Evolutionary conservation across 2,113 vertebrate genomes (phyloP).

Genomic region (Rhipidura dahli): DNA sequence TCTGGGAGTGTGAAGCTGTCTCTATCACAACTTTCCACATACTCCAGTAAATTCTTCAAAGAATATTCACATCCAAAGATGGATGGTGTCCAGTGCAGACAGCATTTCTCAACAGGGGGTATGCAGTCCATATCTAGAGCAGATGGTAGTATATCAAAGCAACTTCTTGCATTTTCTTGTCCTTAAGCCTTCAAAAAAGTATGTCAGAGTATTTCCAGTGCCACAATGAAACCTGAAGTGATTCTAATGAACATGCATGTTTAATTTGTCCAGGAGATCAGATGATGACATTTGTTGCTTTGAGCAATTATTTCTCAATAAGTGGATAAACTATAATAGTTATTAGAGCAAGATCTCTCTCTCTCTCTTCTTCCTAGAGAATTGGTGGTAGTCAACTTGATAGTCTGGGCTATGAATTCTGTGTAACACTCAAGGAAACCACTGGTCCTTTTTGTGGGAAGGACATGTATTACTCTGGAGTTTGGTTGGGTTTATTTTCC

Average conservation of each 20-base stretch:
- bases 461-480: not conserved
- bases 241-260: not conserved
- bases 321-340: not conserved
- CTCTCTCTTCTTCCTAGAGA: not conserved
- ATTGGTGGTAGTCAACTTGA: not conserved
- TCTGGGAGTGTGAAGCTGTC: not conserved
- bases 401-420: not conserved
- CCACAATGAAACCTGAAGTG: not conserved
- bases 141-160: not conserved
- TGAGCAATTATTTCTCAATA: not conserved
- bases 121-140: not conserved
- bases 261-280: not conserved
- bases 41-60: not conserved
- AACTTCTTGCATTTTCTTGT: not conserved
- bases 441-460: not conserved
- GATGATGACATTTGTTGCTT: not conserved
- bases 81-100: not conserved
- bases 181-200: not conserved
- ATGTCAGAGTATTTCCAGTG: not conserved
- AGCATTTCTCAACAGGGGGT: not conserved
- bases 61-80: not conserved
- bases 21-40: not conserved
- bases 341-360: not conserved
- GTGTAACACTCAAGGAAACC: not conserved
- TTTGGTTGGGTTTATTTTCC: not conserved